A percentile compares a stretch with the other conserved stretches of the same genome.
Conservation (phyloP, 2,888 invertebrate species). For the Malachius bipustulatus region DNA sequence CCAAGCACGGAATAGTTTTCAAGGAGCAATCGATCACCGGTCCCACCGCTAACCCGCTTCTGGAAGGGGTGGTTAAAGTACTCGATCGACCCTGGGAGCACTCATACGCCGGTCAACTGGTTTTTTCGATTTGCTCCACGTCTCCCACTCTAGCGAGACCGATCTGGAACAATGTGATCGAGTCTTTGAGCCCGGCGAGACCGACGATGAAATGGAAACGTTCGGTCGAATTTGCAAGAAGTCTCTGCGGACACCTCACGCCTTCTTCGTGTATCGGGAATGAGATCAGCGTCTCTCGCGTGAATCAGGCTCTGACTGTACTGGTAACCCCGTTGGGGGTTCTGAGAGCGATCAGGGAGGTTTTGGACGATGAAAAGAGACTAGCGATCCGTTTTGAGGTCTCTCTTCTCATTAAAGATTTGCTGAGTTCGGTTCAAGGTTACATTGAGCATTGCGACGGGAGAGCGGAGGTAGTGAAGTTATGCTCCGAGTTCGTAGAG, state of each 20-base stretch:
- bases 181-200: constrained; percentile 49
- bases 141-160: constrained; percentile 63
- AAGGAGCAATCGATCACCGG: constrained; percentile 53
- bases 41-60: constrained; percentile 45
- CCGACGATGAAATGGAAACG: constrained; percentile 44
- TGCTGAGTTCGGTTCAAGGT: too few species aligned
- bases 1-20: constrained; percentile 66
- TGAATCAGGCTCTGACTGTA: too few species aligned
- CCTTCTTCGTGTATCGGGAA: constrained; percentile 3
- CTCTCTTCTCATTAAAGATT: too few species aligned
- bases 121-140: constrained; percentile 49
- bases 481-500: too few species aligned
- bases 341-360: too few species aligned
- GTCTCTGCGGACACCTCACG: constrained; percentile 36
- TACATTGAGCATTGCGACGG: constrained; percentile 18
- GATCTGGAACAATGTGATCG: constrained; percentile 46
- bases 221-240: constrained; percentile 38
- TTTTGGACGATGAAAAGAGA: too few species aligned
- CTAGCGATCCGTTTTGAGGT: too few species aligned
- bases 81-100: constrained; percentile 60
- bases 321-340: too few species aligned
- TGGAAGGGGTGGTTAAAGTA: constrained; percentile 50
- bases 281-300: too few species aligned
- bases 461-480: too few species aligned
- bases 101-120: constrained; percentile 48